These are phyloP conservation scores for Elegia similella DNA, from an alignment of 2,888 invertebrate species.

Conservation along the genomic window DNA sequence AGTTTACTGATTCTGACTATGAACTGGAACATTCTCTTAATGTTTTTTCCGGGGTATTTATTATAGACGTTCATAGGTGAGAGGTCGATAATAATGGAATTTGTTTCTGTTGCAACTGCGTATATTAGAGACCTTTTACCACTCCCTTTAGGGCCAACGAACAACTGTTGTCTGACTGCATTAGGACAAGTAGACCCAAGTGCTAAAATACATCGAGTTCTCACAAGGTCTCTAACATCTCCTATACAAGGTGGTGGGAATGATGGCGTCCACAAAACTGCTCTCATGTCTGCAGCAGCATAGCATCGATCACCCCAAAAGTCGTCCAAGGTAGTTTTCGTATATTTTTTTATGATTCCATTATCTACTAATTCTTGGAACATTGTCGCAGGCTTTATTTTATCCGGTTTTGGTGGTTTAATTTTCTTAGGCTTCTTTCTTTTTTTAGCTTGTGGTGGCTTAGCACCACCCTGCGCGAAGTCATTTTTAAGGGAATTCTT, in stretches of 20 bases:
- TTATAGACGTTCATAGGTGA: conserved; percentile 85
- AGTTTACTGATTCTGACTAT: conserved; percentile 84
- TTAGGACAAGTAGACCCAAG: conserved; percentile 68
- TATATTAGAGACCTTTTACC: conserved; percentile 88
- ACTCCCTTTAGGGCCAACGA: conserved; percentile 85
- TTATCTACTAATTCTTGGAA: conserved; percentile 87
- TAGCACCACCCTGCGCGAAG: conserved; percentile 35
- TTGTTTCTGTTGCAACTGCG: conserved; percentile 88
- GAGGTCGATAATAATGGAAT: conserved; percentile 88
- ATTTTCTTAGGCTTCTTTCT: conserved; percentile 61
- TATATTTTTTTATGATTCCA: conserved; percentile 86
- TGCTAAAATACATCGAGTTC: conserved; percentile 83
- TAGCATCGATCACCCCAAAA: conserved; percentile 87
- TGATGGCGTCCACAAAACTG: conserved; percentile 59
- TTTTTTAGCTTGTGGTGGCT: conserved; percentile 50
- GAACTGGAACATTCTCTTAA: conserved; percentile 84
- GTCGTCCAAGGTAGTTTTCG: conserved; percentile 80
- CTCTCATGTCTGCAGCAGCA: conserved; percentile 77
- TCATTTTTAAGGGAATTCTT: conserved; percentile 77
- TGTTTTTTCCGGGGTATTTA: conserved; percentile 86
- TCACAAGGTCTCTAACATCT: conserved; percentile 82
- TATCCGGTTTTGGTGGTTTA: conserved; percentile 83
- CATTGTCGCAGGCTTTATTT: conserved; percentile 83
- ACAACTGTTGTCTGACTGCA: conserved; percentile 81
- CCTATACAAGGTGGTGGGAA: conserved; percentile 81